Evolutionary conservation across 1,140 invertebrate species (phyloP), one percentile per base, ranked within the genome.

Genomic region (Brachionus manjavacas): DNA sequence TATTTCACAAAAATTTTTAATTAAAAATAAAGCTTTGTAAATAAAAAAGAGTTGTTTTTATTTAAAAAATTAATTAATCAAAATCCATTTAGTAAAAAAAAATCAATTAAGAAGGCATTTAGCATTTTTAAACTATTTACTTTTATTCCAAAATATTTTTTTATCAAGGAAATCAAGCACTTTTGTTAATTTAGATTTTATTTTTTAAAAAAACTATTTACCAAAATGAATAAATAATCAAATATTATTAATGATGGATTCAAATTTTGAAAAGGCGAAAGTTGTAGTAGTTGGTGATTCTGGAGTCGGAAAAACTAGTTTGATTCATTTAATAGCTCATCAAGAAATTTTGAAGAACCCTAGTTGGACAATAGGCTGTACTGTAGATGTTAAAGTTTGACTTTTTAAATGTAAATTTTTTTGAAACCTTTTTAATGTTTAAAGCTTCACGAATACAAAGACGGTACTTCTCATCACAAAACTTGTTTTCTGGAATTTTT

Each of bases 401-500:
- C 52, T 76, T 39, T 28, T n/a, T 83, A 14, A 2, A n/a, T 9
- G 6, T 86, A 85, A 85, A 83, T 2, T 49, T 81, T 20, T 16
- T 8, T 31, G 14, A 68, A 68, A 31, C 16, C n/a, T 41, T 49
- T 74, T 64, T 83, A 70, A 83, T 70, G 84, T 39, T 68, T 7
- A 35, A 35, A 91, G 91, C 91, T 98, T 25, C 96, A 98, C 87
- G 94, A 96, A 89, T 98, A 94, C 87, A 96, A 95, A 89, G 95
- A 96, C 91, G 96, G 12, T n/a, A 97, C 95, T 0, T 93, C 94
- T 12, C 86, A 88, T 41, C 95, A 98, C 88, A 94, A 94, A 85
- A 94, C 94, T 28, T 98, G 94, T 90, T 97, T 97, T 90, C 91
- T 98, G 52, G 96, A 98, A 91, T 91, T 98, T 25, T 98, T 96